These are phyloP conservation scores for Anser cygnoides DNA, from an alignment of 2,113 vertebrate genomes.

Conservation along the genomic window DNA sequence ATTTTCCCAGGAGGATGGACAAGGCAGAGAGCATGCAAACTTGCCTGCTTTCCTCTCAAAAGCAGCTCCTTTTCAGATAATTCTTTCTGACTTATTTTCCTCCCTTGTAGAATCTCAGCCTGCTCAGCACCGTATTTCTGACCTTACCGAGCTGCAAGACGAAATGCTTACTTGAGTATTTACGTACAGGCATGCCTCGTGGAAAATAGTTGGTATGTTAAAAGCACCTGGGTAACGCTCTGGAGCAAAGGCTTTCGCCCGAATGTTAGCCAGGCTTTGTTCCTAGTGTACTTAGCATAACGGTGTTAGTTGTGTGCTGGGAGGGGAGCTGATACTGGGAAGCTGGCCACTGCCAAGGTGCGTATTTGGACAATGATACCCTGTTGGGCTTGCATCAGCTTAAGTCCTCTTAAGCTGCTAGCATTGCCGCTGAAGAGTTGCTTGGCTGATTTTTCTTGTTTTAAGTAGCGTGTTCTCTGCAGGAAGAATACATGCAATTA, in stretches of 20 bases:
- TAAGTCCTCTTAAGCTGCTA: neutral
- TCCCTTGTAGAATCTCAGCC: neutral
- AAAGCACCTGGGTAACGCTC: neutral
- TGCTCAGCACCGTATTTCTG: neutral
- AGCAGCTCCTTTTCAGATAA: neutral
- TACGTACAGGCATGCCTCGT: neutral
- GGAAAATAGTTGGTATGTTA: neutral
- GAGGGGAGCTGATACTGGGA: neutral
- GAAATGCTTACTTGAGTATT: neutral
- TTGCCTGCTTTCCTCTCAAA: neutral
- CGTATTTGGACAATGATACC: fast-evolving
- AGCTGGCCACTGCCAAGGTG: neutral
- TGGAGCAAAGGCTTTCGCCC: neutral
- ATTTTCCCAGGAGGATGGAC: neutral
- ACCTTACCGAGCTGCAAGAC: neutral
- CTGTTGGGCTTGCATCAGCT: fast-evolving
- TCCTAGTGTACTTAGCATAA: neutral
- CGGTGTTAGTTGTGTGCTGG: neutral
- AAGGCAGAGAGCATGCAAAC: neutral
- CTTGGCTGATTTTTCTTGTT: neutral
- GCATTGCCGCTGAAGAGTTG: neutral
- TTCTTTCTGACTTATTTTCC: neutral
- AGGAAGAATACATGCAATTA: neutral
- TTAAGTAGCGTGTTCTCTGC: neutral
- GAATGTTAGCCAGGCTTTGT: neutral